Percentiles rank a stretch among this genome's conserved stretches.
phyloP scores from a whole-genome alignment of 2,888 invertebrate species.

The Barypeithes pellucidus region DNA sequence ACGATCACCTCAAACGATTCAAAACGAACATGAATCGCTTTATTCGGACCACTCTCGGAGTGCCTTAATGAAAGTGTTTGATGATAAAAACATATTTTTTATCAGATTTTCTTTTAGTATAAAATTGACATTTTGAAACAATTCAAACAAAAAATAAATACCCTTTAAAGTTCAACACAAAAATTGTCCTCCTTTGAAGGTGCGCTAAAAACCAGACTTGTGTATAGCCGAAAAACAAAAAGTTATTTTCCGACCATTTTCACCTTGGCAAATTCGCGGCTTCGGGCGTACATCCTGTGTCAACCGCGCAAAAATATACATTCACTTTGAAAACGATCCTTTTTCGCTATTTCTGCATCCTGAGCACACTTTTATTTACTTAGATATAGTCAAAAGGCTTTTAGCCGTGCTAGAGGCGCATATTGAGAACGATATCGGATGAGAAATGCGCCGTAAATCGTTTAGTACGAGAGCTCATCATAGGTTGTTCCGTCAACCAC shows the following conservation, averaged over 20 bases:
- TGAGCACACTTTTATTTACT: conserved; percentile 54
- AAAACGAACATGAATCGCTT: no score
- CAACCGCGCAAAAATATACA: conserved; percentile 51
- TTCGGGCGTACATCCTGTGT: conserved; percentile 48
- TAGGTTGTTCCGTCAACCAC: no score
- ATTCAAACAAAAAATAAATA: background rate
- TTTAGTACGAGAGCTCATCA: no score
- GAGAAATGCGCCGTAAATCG: conserved; percentile 46
- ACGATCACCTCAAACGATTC: no score
- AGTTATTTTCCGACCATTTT: conserved; percentile 46
- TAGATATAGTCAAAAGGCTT: conserved; percentile 55
- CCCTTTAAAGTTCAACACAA: conserved; percentile 6
- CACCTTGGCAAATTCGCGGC: conserved; percentile 44
- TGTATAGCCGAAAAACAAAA: conserved; percentile 40
- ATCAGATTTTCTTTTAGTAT: no score
- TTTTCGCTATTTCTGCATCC: conserved; percentile 53
- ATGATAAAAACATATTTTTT: no score
- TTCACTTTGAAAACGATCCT: conserved; percentile 53
- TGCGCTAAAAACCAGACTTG: conserved; percentile 28
- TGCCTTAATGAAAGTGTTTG: no score
- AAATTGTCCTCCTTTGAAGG: conserved; percentile 17
- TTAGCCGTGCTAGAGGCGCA: conserved; percentile 49
- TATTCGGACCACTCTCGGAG: no score
- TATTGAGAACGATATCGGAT: conserved; percentile 49
- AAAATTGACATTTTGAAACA: no score